These are phyloP conservation scores for Drosophila nannoptera DNA, from an alignment of 1,140 invertebrate genomes.

Conservation along the genomic window DNA sequence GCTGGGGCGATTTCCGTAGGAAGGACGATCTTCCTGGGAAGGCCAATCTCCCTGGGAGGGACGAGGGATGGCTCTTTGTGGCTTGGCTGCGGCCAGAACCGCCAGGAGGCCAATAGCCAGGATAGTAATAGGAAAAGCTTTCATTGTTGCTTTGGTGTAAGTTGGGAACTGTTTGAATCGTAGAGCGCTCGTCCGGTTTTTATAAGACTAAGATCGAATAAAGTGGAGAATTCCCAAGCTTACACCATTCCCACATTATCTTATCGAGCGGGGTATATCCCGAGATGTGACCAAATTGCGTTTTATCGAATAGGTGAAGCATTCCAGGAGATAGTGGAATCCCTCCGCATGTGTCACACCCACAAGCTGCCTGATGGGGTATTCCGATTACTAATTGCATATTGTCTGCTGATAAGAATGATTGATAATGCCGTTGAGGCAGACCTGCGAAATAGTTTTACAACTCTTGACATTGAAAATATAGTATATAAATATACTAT, in stretches of 20 bases:
- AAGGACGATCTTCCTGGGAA: no score
- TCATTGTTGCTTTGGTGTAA: conserved; percentile 21
- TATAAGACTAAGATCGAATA: conserved; percentile 1
- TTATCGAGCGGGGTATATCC: conserved; percentile 37
- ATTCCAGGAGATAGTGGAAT: conserved; percentile 1
- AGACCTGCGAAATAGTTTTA: not conserved
- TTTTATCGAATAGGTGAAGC: conserved; percentile 1
- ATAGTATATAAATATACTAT: no score
- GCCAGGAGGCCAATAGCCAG: conserved; percentile 19
- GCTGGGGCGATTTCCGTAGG: no score
- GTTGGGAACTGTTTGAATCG: conserved; percentile 13
- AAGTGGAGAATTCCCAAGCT: conserved; percentile 9
- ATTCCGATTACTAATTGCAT: conserved; percentile 18
- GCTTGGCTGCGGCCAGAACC: conserved; percentile 21
- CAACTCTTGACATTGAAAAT: not conserved
- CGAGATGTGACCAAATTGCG: conserved; percentile 20
- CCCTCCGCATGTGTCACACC: not conserved
- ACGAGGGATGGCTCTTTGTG: no score
- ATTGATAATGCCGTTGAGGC: conserved; percentile 3
- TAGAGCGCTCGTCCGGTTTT: conserved; percentile 1
- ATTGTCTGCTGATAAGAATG: conserved; percentile 11
- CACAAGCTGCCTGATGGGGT: not conserved
- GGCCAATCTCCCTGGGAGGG: no score
- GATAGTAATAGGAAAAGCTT: conserved; percentile 4
- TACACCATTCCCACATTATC: conserved; percentile 18